A percentile compares a stretch with the other conserved stretches of the same genome.
Conservation (phyloP, 2,113 vertebrate genomes). For the Edolisoma coerulescens region DNA sequence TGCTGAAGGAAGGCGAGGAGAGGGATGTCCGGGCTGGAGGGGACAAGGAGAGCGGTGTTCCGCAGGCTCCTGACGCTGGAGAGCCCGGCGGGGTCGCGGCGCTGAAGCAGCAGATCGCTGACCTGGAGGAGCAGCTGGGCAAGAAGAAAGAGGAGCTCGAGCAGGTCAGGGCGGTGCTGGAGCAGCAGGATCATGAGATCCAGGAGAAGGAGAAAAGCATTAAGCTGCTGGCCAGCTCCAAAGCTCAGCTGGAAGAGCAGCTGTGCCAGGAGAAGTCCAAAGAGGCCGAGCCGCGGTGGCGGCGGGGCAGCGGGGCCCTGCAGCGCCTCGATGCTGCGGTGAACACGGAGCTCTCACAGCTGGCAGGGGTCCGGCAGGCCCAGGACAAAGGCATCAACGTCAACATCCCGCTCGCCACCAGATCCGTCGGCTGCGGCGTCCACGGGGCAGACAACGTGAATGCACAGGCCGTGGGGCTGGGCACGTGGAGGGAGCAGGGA, state of each 20-base stretch:
- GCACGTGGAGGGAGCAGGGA: background rate
- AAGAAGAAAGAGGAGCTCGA: conserved; percentile 80
- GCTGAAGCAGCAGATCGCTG: conserved; percentile 78
- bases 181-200: conserved; percentile 80
- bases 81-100: conserved; percentile 32
- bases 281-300: background rate
- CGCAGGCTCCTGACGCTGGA: background rate
- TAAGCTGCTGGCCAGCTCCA: conserved; percentile 73
- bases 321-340: conserved; percentile 52
- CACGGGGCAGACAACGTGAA: background rate
- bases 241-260: conserved; percentile 62
- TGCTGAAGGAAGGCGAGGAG: conserved; percentile 22
- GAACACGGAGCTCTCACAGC: conserved; percentile 64
- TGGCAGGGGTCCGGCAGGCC: background rate
- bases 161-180: conserved; percentile 73
- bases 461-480: accelerated
- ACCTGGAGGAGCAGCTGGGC: conserved; percentile 79
- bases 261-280: background rate
- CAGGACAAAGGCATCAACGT: conserved; percentile 72
- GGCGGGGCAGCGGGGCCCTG: background rate
- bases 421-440: background rate
- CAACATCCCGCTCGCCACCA: conserved; percentile 28
- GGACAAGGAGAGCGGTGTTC: background rate
- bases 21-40: background rate
- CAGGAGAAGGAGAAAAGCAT: conserved; percentile 81